Percentiles rank a stretch among this genome's conserved stretches.
phyloP scores from a whole-genome alignment of 2,113 vertebrate genomes.

The Oryzias melastigma region DNA sequence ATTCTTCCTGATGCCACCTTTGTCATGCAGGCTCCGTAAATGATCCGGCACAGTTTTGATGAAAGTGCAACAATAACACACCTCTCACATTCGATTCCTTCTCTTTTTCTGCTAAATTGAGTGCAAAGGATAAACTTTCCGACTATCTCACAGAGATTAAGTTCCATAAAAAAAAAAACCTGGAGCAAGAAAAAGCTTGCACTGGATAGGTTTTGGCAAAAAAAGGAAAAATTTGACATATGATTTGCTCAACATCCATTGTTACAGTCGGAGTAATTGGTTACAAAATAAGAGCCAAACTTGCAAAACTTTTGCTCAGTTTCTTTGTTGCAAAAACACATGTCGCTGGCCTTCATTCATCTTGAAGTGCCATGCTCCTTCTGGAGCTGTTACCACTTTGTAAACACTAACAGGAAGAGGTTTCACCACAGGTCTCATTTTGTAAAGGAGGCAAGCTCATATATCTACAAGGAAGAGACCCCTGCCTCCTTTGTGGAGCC shows the following conservation, averaged over 20 bases:
- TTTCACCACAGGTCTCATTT: constrained; percentile 59
- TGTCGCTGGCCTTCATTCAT: constrained; percentile 15
- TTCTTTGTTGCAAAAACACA: constrained; percentile 6
- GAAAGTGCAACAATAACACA: constrained; percentile 76
- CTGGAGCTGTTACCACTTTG: constrained; percentile 43
- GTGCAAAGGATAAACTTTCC: constrained; percentile 68
- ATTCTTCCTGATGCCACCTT: constrained; percentile 51
- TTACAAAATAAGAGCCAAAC: constrained; percentile 5
- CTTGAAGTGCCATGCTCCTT: constrained; percentile 21
- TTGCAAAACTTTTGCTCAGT: constrained; percentile 21
- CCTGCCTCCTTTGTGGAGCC: constrained; percentile 51
- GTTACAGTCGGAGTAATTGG: constrained; percentile 11
- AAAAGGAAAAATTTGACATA: background rate
- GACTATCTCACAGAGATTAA: constrained; percentile 77
- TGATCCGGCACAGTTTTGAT: constrained; percentile 59
- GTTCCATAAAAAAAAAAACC: constrained; percentile 55
- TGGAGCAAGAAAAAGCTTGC: constrained; percentile 52
- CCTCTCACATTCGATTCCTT: constrained; percentile 52
- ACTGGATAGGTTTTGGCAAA: constrained; percentile 26
- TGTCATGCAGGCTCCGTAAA: constrained; percentile 50
- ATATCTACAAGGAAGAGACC: constrained; percentile 55
- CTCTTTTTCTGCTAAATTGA: constrained; percentile 49
- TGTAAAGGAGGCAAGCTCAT: constrained; percentile 47
- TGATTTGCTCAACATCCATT: constrained; percentile 4
- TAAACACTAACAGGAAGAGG: constrained; percentile 69